phyloP scores from a whole-genome alignment of 1,140 invertebrate species.

The Drosophila prosaltans region DNA sequence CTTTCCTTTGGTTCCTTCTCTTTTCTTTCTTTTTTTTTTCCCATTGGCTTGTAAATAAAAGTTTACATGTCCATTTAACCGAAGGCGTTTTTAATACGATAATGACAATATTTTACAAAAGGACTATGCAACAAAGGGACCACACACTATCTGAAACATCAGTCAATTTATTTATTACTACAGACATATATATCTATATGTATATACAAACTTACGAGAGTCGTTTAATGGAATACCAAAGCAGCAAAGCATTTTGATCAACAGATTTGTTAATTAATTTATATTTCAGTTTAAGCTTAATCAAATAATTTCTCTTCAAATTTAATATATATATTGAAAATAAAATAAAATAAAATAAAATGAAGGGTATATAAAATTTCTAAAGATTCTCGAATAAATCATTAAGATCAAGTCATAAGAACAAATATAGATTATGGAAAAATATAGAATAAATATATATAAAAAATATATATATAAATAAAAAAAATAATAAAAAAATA shows the following conservation, averaged over 20 bases:
- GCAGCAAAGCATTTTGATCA: not conserved
- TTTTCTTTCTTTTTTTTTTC: slow-evolving; percentile 20
- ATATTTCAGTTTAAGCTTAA: not conserved
- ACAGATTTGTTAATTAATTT: too few species aligned
- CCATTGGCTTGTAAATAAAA: slow-evolving; percentile 46
- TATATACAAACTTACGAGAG: not conserved
- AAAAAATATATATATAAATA: too few species aligned
- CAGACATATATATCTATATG: not conserved
- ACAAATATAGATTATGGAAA: too few species aligned
- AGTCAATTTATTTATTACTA: slow-evolving; percentile 14
- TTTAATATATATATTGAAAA: too few species aligned
- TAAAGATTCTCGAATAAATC: too few species aligned
- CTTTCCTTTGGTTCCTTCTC: not conserved
- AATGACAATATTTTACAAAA: slow-evolving; percentile 62
- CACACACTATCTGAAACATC: slow-evolving; percentile 11
- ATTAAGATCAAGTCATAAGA: too few species aligned
- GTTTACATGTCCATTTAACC: slow-evolving; percentile 59
- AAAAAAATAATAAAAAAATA: too few species aligned
- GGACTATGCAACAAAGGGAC: slow-evolving; percentile 21
- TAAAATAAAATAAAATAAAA: too few species aligned
- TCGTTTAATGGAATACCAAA: not conserved
- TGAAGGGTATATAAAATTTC: too few species aligned
- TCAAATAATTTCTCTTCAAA: not conserved
- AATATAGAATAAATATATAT: too few species aligned
- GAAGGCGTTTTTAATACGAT: slow-evolving; percentile 57